A percentile compares a stretch with the other conserved stretches of the same genome.
These are phyloP conservation scores for Anolis carolinensis DNA, from an alignment of 2,113 vertebrate species.

Conservation along the genomic window DNA sequence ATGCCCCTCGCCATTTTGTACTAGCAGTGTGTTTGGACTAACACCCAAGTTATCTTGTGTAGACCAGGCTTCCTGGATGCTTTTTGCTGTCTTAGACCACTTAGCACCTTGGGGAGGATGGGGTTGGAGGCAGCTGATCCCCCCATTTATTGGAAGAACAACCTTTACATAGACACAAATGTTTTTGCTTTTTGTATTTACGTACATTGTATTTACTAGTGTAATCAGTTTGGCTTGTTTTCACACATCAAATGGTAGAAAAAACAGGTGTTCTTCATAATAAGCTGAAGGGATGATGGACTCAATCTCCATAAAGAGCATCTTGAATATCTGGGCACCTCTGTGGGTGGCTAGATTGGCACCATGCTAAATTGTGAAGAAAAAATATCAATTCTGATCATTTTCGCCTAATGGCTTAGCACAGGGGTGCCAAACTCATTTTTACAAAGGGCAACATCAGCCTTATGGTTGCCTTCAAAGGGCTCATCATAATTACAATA, in stretches of 20 bases:
- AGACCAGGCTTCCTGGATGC: background rate
- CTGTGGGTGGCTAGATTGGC: background rate
- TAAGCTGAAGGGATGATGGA: background rate
- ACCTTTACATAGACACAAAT: background rate
- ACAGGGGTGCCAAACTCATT: background rate
- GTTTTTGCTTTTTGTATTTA: background rate
- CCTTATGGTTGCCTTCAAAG: too few relatives aligned
- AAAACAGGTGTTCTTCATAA: background rate
- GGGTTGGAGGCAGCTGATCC: background rate
- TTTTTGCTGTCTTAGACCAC: background rate
- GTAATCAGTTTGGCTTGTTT: background rate
- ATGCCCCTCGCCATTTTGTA: background rate
- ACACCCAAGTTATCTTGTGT: background rate
- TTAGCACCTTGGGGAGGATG: background rate
- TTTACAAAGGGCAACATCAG: too few relatives aligned
- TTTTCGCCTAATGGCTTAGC: background rate
- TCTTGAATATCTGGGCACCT: background rate
- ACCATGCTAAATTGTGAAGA: background rate
- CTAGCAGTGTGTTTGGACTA: background rate
- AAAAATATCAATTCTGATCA: background rate
- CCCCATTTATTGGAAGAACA: background rate
- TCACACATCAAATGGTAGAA: background rate
- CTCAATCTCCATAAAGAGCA: background rate
- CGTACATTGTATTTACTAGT: background rate
- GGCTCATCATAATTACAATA: too few relatives aligned